Evolutionary conservation across 2,888 invertebrate species (phyloP).

Genomic region (Bunonema sp.): DNA sequence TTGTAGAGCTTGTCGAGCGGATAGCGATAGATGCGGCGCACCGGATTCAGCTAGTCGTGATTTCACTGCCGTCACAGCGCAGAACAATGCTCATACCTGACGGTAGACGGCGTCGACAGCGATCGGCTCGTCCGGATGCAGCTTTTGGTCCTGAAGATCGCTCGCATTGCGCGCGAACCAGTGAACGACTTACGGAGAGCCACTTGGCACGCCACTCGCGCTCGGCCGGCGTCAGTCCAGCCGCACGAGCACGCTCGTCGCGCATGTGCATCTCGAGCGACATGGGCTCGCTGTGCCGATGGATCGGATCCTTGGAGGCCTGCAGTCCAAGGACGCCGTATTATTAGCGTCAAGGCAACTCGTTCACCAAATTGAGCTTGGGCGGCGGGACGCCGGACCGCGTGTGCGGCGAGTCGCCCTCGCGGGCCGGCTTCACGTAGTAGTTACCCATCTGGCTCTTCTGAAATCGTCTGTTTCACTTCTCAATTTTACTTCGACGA

Average conservation of each 20-base stretch:
- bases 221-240: constrained; percentile 36
- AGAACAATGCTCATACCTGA: too few relatives aligned
- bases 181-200: constrained; percentile 12
- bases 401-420: constrained; percentile 37
- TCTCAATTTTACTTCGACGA: too few relatives aligned
- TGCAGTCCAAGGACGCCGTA: not conserved
- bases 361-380: too few relatives aligned
- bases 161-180: not conserved
- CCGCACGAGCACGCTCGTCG: constrained; percentile 26
- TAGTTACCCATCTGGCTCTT: constrained; percentile 44
- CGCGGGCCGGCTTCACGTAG: constrained; percentile 28
- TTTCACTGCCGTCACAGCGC: too few relatives aligned
- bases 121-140: constrained; percentile 43
- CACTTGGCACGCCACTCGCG: constrained; percentile 37
- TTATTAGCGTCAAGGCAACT: too few relatives aligned
- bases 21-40: constrained; percentile 32
- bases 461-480: too few relatives aligned
- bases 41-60: constrained; percentile 40
- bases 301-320: constrained; percentile 28
- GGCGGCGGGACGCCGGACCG: constrained; percentile 39
- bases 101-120: constrained; percentile 39
- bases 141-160: constrained; percentile 29
- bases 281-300: constrained; percentile 38
- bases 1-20: constrained; percentile 41
- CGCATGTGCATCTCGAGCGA: constrained; percentile 41